Conservation (phyloP, 1,140 invertebrate genomes). For the Argopecten irradians region DNA sequence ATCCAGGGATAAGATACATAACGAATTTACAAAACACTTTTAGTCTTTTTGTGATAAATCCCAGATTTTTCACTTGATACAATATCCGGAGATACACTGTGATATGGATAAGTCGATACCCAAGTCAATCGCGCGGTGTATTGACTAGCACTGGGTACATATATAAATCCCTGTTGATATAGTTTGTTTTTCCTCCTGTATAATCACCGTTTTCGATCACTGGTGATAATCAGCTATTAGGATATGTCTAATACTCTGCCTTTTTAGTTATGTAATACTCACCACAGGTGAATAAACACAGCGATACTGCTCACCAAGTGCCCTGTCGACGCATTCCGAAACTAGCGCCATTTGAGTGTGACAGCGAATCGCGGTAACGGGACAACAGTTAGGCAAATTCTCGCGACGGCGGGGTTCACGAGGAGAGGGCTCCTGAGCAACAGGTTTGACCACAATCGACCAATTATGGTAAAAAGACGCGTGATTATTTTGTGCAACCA, state of each 20-base stretch:
- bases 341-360: constrained; percentile 20
- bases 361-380: neutral
- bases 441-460: neutral
- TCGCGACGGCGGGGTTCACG: neutral
- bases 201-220: neutral
- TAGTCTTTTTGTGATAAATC: neutral
- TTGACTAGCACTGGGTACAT: neutral
- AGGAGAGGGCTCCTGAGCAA: neutral
- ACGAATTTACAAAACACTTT: neutral
- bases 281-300: neutral
- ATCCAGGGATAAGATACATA: neutral
- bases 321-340: neutral
- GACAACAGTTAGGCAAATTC: constrained; percentile 17
- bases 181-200: neutral
- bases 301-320: neutral
- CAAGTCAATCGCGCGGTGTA: neutral
- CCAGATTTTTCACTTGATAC: neutral
- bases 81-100: neutral
- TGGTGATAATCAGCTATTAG: neutral
- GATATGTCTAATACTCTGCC: neutral
- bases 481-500: neutral
- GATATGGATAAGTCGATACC: neutral
- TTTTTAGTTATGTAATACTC: neutral
- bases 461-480: neutral
- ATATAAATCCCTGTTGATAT: neutral